These are phyloP conservation scores for Anser brachyrhynchus DNA, from an alignment of 2,113 vertebrate species.

Conservation along the genomic window DNA sequence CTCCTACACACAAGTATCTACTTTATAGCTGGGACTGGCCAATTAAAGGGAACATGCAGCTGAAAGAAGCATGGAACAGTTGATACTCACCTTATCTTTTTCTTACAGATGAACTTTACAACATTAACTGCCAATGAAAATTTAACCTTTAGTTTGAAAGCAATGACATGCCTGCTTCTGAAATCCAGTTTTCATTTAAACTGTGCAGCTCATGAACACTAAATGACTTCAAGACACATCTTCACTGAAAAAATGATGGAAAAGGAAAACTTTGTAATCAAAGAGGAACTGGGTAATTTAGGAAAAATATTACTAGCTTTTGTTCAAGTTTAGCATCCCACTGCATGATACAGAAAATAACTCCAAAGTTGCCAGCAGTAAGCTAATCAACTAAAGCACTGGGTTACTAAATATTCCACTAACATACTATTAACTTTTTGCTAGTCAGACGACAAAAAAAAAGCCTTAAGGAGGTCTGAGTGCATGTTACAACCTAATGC, in stretches of 20 bases:
- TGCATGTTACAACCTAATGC: slow-evolving; percentile 9
- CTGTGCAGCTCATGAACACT: not conserved
- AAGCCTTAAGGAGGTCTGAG: slow-evolving; percentile 7
- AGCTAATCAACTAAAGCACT: not conserved
- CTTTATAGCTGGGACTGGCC: not conserved
- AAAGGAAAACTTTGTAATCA: not conserved
- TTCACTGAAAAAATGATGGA: not conserved
- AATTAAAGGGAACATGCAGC: not conserved
- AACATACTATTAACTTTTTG: not conserved
- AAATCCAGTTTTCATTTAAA: not conserved
- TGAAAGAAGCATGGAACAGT: not conserved
- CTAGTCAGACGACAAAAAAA: not conserved
- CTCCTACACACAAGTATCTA: not conserved
- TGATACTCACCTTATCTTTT: not conserved
- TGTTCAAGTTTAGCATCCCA: not conserved
- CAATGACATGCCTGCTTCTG: not conserved
- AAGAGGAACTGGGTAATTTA: not conserved
- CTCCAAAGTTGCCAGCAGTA: not conserved
- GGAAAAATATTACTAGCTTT: not conserved
- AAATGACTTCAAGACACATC: not conserved
- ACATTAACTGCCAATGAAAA: not conserved
- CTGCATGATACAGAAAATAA: not conserved
- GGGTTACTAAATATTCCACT: not conserved
- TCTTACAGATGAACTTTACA: not conserved
- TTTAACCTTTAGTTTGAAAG: not conserved